Percentiles rank a stretch among this genome's conserved stretches.
phyloP scores from a whole-genome alignment of 2,888 invertebrate species.

The Ashinkailepas kermadecensis region DNA sequence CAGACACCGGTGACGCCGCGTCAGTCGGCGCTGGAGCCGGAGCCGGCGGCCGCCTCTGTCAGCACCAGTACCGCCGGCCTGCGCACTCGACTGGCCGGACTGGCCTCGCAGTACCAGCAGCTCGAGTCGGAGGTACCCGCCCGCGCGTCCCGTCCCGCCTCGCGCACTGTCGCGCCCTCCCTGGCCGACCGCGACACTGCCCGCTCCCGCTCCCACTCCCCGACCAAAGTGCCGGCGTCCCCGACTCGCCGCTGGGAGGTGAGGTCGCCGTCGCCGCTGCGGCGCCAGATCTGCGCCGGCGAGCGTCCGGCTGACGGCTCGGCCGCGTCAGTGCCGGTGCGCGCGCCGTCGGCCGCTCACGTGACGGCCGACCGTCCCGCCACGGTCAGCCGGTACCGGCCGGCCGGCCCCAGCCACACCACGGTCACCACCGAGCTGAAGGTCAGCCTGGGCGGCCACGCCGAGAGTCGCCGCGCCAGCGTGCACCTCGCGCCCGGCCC shows the following conservation, averaged over 20 bases:
- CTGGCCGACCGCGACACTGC: background rate
- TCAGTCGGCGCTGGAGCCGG: background rate
- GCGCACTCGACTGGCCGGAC: background rate
- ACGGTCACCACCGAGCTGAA: slow-evolving; percentile 11
- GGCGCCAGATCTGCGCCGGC: background rate
- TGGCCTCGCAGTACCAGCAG: slow-evolving; percentile 12
- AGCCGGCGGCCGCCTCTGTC: background rate
- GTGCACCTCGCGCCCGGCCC: background rate
- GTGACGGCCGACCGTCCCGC: background rate
- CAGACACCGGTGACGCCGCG: background rate
- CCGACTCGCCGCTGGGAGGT: background rate
- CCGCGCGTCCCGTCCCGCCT: background rate
- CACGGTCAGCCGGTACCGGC: background rate
- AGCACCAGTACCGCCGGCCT: background rate
- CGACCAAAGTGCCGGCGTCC: background rate
- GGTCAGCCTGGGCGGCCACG: background rate
- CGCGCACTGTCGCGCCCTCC: background rate
- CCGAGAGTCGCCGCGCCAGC: background rate
- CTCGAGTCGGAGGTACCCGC: background rate
- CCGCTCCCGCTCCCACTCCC: background rate
- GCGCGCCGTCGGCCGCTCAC: background rate
- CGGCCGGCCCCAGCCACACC: background rate
- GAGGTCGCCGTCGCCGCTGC: slow-evolving; percentile 6
- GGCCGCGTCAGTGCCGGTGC: background rate
- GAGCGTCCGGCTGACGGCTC: background rate